Conservation (phyloP, 2,113 vertebrate species). For the Excalfactoria chinensis region DNA sequence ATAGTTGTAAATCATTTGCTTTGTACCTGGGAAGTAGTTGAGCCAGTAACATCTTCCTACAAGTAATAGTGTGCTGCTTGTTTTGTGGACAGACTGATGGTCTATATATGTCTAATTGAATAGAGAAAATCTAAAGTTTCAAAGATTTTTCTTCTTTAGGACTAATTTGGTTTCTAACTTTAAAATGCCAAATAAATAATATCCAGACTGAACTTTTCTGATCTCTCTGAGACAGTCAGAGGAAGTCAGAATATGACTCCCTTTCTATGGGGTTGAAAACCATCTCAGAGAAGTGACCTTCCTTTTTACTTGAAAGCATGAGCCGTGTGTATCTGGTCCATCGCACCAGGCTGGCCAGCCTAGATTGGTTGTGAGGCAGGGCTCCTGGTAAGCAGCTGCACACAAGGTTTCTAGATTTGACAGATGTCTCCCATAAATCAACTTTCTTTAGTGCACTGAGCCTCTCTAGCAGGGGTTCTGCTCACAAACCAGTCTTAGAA, state of each 20-base stretch:
- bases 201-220: not conserved
- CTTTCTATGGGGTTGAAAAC: not conserved
- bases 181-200: not conserved
- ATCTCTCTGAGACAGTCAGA: not conserved
- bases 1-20: constrained; percentile 13
- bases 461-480: not conserved
- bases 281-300: not conserved
- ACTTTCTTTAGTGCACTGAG: not conserved
- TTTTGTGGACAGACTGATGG: constrained; percentile 15
- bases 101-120: not conserved
- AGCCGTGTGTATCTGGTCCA: not conserved
- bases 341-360: not conserved
- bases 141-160: not conserved
- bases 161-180: not conserved
- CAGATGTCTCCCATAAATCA: not conserved
- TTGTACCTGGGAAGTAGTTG: not conserved
- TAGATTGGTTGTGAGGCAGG: not conserved
- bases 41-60: constrained; percentile 20
- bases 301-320: not conserved
- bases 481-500: not conserved
- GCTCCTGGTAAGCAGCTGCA: not conserved
- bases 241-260: not conserved
- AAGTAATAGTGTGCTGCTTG: not conserved
- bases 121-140: not conserved
- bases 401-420: not conserved